Evolutionary conservation across 2,888 invertebrate species (phyloP), one percentile per base, ranked within the genome.

Genomic region (Coelopa pilipes): DNA sequence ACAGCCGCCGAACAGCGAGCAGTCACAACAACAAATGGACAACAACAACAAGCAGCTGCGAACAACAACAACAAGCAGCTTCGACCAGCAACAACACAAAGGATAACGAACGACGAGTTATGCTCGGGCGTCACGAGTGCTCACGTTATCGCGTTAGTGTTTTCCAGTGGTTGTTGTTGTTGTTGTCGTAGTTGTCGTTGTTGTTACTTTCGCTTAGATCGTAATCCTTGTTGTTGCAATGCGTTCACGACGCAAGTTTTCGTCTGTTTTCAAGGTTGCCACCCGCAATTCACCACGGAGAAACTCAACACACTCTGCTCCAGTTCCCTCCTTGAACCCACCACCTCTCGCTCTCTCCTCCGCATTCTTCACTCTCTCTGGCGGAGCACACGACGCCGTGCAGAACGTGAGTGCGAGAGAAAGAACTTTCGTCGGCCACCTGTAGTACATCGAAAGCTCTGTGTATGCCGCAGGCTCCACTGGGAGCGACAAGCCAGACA

Each of bases 381-480:
- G n/a, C 53, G 4, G 3, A 7, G 53, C 53, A 53, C 4, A 53
- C 7, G 2, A 3, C n/a, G n/a, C 1, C 10, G 10, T n/a, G 10
- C 2, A 53, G 53, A 3, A 7, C 4, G 57, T n/a, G 17, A 19
- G 57, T 12, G 21, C 11, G 19, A 21, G 57, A 10, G 45, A 47
- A 55, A 34, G 34, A n/a, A 24, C 24, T 19, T 19, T 24, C 57
- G 46, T 24, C 57, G 46, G 69, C 57, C 69, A 69, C 69, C 69
- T 69, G 69, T 69, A 59, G 69, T 69, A 46, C 46, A 69, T 19
- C 4, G 17, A 69, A 69, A 69, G 69, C 69, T 69, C 57, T 59
- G 17, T 45, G 53, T 53, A 53, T 15, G n/a, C 13, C 53, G 53
- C 15, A 53, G 53, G 13, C n/a, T 13, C 53, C 53, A 53, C n/a